Percentiles rank a stretch among this genome's conserved stretches.
Evolutionary conservation across 2,888 invertebrate genomes (phyloP).

Genomic region (Acanthosepion esculentum): DNA sequence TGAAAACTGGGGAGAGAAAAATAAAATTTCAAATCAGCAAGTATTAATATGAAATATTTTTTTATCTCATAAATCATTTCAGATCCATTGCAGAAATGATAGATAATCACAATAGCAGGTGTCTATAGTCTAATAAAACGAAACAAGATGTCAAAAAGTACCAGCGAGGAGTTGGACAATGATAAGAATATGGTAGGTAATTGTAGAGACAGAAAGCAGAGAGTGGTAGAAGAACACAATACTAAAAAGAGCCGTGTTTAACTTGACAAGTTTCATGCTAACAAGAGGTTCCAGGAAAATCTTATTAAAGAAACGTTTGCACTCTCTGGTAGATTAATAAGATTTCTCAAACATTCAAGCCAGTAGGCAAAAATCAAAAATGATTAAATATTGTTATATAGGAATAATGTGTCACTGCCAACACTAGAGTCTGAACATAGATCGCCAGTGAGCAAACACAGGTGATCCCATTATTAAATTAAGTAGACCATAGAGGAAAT

Average conservation of each 20-base stretch:
- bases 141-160: not conserved
- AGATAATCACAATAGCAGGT: not conserved
- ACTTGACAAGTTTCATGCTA: not conserved
- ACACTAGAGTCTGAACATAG: too few relatives aligned
- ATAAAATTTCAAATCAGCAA: not conserved
- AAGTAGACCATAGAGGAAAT: too few relatives aligned
- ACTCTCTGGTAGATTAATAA: too few relatives aligned
- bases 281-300: too few relatives aligned
- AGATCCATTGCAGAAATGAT: not conserved
- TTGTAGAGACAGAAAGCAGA: too few relatives aligned
- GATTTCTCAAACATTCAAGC: too few relatives aligned
- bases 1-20: not conserved
- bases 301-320: too few relatives aligned
- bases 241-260: not conserved
- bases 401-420: too few relatives aligned
- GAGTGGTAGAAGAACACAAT: not conserved
- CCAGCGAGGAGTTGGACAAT: not conserved
- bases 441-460: too few relatives aligned
- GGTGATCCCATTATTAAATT: too few relatives aligned
- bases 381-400: too few relatives aligned
- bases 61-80: not conserved
- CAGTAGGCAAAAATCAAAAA: too few relatives aligned
- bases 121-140: not conserved
- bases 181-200: not conserved
- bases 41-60: not conserved